A percentile compares a stretch with the other conserved stretches of the same genome.
These are phyloP conservation scores for Stenopsyche tienmushanensis DNA, from an alignment of 1,140 invertebrate species.

Conservation along the genomic window DNA sequence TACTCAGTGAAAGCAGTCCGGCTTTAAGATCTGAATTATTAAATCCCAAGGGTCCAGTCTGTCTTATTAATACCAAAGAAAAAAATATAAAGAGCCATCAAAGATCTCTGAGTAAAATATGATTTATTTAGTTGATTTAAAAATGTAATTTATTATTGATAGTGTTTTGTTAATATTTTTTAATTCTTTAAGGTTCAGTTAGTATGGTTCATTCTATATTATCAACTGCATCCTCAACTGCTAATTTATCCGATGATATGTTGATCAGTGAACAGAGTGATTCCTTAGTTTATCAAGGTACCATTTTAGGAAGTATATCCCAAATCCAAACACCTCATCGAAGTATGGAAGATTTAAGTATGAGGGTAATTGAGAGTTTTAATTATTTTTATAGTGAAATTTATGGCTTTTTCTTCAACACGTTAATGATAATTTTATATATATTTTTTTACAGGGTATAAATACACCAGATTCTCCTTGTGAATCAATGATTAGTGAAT, in stretches of 20 bases:
- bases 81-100: slow-evolving; percentile 48
- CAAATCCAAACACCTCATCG: slow-evolving; percentile 47
- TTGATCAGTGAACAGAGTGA: slow-evolving; percentile 45
- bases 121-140: slow-evolving; percentile 48
- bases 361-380: slow-evolving; percentile 45
- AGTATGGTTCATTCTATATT: slow-evolving; percentile 47
- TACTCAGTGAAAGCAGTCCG: slow-evolving; percentile 68
- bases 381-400: neutral
- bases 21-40: slow-evolving; percentile 62
- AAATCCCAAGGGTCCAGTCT: slow-evolving; percentile 44
- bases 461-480: slow-evolving; percentile 51
- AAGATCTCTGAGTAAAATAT: slow-evolving; percentile 56
- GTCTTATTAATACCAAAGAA: slow-evolving; percentile 55
- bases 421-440: slow-evolving; percentile 1
- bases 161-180: slow-evolving; percentile 43
- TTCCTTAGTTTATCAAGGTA: slow-evolving; percentile 46
- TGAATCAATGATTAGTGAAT: slow-evolving; percentile 45
- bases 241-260: slow-evolving; percentile 42
- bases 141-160: slow-evolving; percentile 45
- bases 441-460: slow-evolving; percentile 31
- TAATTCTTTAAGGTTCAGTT: slow-evolving; percentile 46
- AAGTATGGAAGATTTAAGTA: slow-evolving; percentile 50
- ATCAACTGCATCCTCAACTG: slow-evolving; percentile 43
- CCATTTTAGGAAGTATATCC: slow-evolving; percentile 47
- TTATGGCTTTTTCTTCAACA: slow-evolving; percentile 3